Conservation (phyloP, 2,113 vertebrate genomes). For the Dipodomys merriami region DNA sequence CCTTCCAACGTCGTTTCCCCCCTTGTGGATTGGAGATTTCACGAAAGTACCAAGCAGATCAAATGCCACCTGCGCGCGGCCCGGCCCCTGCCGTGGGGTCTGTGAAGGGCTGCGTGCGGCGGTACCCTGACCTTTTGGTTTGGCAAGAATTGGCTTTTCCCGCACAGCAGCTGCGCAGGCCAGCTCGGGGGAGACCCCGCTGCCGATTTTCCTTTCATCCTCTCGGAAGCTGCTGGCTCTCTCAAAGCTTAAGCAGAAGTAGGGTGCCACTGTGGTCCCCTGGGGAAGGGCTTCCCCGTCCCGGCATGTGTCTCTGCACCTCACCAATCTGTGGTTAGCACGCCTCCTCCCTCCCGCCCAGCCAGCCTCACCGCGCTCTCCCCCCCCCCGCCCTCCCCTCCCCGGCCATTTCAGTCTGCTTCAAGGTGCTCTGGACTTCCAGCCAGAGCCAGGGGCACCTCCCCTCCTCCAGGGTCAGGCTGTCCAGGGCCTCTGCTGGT, state of each 20-base stretch:
- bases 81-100: slow-evolving; percentile 50
- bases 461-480: not conserved
- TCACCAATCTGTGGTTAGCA: slow-evolving; percentile 96
- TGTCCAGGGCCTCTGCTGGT: not conserved
- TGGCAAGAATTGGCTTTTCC: slow-evolving; percentile 87
- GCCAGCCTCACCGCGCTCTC: slow-evolving; percentile 64
- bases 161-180: slow-evolving; percentile 86
- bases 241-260: slow-evolving; percentile 90
- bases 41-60: slow-evolving; percentile 63
- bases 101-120: slow-evolving; percentile 66
- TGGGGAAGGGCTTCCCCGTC: slow-evolving; percentile 90
- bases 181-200: slow-evolving; percentile 84
- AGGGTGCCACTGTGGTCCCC: slow-evolving; percentile 86
- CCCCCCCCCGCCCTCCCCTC: not conserved
- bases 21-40: slow-evolving; percentile 78
- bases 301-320: slow-evolving; percentile 97
- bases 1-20: slow-evolving; percentile 81
- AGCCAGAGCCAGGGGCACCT: not conserved
- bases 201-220: slow-evolving; percentile 47
- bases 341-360: slow-evolving; percentile 76
- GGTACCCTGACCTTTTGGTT: slow-evolving; percentile 79
- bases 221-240: slow-evolving; percentile 91
- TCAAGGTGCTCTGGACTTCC: slow-evolving; percentile 67
- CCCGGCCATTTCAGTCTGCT: slow-evolving; percentile 78
- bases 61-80: slow-evolving; percentile 62